phyloP scores from a whole-genome alignment of 2,113 vertebrate species.

The Cygnus buccinator region DNA sequence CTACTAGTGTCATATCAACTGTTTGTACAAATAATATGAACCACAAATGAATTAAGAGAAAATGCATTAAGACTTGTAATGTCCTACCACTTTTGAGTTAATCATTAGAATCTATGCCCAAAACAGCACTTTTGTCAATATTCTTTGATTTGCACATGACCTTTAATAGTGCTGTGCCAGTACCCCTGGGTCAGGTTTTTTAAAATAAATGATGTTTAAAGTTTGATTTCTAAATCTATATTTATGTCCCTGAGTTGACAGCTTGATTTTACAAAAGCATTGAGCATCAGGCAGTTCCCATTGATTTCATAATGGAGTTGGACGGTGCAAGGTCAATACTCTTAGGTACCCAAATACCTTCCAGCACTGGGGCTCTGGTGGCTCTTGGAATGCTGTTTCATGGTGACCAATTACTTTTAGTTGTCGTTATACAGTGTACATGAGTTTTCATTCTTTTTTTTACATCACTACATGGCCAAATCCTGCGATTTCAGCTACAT shows the following conservation, averaged over 20 bases:
- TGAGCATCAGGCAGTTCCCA: background rate
- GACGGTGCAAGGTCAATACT: background rate
- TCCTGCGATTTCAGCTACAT: background rate
- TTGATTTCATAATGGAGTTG: background rate
- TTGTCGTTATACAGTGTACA: rapidly evolving
- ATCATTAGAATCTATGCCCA: background rate
- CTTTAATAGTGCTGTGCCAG: background rate
- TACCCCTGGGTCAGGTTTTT: background rate
- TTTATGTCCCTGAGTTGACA: background rate
- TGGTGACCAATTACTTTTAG: background rate
- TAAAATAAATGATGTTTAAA: background rate
- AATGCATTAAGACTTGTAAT: background rate
- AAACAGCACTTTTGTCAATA: background rate
- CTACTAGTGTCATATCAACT: background rate
- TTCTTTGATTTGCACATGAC: background rate
- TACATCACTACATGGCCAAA: background rate
- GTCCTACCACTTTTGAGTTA: background rate
- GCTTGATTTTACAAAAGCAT: background rate
- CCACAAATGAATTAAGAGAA: background rate
- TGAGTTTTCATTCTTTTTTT: background rate
- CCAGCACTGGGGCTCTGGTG: background rate
- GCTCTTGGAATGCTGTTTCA: background rate
- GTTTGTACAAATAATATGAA: background rate
- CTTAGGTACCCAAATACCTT: background rate
- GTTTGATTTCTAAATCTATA: slow-evolving; percentile 10